Evolutionary conservation across 92 coral and sea anemone genomes (phyloP).

Genomic region (Isaurus tuberculatus): DNA sequence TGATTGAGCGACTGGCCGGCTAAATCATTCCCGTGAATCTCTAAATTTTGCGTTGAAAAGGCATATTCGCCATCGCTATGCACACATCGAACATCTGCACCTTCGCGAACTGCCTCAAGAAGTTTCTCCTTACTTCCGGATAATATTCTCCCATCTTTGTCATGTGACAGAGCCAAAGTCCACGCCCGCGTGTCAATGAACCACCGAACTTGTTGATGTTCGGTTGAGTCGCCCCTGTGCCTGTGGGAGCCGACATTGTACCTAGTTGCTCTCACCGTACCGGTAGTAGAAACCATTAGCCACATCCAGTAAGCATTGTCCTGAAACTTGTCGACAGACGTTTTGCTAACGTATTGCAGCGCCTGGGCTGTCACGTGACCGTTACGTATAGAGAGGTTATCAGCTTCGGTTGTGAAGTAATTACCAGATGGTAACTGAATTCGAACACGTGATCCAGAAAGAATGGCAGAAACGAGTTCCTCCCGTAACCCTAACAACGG

Average conservation of each 20-base stretch:
- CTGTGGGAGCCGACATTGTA: constrained; percentile 49
- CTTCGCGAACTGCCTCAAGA: constrained; percentile 26
- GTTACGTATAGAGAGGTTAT: constrained; percentile 47
- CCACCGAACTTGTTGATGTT: constrained; percentile 38
- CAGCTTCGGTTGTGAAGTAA: constrained; percentile 54
- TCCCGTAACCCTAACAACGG: constrained; percentile 41
- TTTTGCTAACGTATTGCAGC: constrained; percentile 45
- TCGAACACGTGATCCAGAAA: constrained; percentile 54
- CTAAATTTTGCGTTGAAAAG: constrained; percentile 49
- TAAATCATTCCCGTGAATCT: constrained; percentile 19
- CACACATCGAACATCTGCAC: constrained; percentile 47
- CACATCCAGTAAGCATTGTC: constrained; percentile 56
- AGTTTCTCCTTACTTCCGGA: constrained; percentile 33
- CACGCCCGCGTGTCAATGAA: constrained; percentile 37
- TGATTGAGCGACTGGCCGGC: constrained; percentile 57
- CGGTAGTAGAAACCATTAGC: constrained; percentile 60
- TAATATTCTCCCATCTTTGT: constrained; percentile 26
- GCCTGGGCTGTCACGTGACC: constrained; percentile 63
- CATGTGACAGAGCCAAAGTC: constrained; percentile 42
- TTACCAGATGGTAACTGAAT: constrained; percentile 38
- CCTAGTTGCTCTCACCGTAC: constrained; percentile 52
- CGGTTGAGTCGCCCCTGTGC: constrained; percentile 44
- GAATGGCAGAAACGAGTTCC: constrained; percentile 40
- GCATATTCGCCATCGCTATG: constrained; percentile 26
- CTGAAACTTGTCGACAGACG: constrained; percentile 31